Evolutionary conservation across 2,797 vertebrate species (phyloP).

Genomic region (Myotis daubentonii): DNA sequence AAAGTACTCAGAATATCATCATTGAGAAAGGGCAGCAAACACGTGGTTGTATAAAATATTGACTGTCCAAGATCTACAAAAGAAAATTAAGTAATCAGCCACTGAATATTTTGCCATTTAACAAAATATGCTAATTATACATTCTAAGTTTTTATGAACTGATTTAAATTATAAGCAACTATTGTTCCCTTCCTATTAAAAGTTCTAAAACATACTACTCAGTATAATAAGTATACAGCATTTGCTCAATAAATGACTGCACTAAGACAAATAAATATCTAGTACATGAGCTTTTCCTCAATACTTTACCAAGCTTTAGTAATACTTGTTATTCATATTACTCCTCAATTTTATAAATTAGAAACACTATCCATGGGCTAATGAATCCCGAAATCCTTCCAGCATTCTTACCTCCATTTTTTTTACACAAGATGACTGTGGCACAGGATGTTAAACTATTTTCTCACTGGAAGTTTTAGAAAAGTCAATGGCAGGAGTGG

Average conservation of each 20-base stretch:
- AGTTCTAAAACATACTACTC: background rate
- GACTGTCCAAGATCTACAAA: constrained; percentile 98
- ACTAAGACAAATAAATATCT: constrained; percentile 11
- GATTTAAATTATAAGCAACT: constrained; percentile 35
- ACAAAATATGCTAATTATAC: constrained; percentile 39
- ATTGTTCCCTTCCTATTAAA: background rate
- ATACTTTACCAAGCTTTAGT: background rate
- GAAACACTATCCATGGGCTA: too few species aligned
- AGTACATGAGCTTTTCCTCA: constrained; percentile 27
- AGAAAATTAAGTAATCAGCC: constrained; percentile 85
- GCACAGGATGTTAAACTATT: too few species aligned
- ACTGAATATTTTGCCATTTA: constrained; percentile 70
- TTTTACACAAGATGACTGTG: too few species aligned
- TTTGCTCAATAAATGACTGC: background rate
- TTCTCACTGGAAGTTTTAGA: too few species aligned
- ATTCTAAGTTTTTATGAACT: constrained; percentile 15
- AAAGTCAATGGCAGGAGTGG: too few species aligned
- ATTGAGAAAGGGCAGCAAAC: constrained; percentile 98
- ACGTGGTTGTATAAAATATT: constrained; percentile 99
- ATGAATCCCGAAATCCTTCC: too few species aligned
- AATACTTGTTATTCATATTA: background rate
- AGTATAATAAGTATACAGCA: background rate
- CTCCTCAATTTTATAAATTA: too few species aligned
- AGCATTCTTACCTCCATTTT: too few species aligned
- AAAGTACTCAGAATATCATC: constrained; percentile 99